These are phyloP conservation scores for Papilio protenor DNA, from an alignment of 2,888 invertebrate species.

Conservation along the genomic window DNA sequence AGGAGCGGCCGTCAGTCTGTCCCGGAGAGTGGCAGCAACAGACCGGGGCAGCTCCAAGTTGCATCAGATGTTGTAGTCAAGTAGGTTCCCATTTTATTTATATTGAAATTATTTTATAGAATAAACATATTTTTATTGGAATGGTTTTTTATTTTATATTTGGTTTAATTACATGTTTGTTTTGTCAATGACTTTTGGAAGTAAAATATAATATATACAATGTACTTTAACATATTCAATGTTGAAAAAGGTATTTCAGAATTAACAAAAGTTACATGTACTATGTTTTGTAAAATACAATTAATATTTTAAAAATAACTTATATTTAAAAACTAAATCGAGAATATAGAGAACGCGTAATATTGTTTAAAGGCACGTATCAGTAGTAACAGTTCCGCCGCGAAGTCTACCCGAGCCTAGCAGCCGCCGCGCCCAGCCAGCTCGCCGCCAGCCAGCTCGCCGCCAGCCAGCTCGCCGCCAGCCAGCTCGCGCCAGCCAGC, in stretches of 20 bases:
- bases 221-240: neutral
- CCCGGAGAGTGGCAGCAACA: too few species aligned
- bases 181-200: neutral
- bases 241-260: neutral
- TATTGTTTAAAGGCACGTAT: conserved; percentile 1
- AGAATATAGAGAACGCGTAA: neutral
- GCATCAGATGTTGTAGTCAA: too few species aligned
- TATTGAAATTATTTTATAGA: too few species aligned
- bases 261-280: neutral
- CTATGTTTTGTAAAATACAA: neutral
- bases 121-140: neutral
- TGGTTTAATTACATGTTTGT: neutral
- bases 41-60: too few species aligned
- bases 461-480: too few species aligned
- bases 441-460: too few species aligned
- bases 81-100: too few species aligned
- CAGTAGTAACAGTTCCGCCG: neutral
- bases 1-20: too few species aligned
- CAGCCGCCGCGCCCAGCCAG: neutral
- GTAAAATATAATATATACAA: neutral
- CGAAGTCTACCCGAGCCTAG: neutral
- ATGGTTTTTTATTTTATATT: neutral
- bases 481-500: too few species aligned
- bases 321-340: conserved; percentile 3
- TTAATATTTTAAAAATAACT: neutral